Evolutionary conservation across 1,140 invertebrate species (phyloP).

Genomic region (Pantala flavescens): DNA sequence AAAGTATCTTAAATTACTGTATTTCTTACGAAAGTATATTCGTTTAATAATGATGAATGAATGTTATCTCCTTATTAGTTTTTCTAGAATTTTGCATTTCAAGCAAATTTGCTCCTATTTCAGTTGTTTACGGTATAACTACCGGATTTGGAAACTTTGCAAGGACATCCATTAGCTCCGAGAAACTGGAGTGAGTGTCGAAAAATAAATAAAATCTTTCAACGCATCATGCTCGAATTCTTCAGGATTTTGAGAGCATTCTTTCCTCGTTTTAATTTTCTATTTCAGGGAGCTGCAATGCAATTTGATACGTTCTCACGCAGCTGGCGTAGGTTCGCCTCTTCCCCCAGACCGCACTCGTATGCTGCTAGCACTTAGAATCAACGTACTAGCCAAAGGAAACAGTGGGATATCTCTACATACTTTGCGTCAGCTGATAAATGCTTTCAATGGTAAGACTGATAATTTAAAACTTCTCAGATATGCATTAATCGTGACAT

Average conservation of each 20-base stretch:
- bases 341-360: slow-evolving; percentile 49
- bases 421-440: slow-evolving; percentile 51
- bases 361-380: slow-evolving; percentile 58
- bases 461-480: background rate
- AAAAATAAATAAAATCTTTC: background rate
- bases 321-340: slow-evolving; percentile 57
- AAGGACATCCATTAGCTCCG: slow-evolving; percentile 43
- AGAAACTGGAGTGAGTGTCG: slow-evolving; percentile 47
- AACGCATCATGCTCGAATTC: too few species aligned
- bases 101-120: slow-evolving; percentile 23
- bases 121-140: slow-evolving; percentile 62
- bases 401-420: slow-evolving; percentile 56
- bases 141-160: slow-evolving; percentile 73
- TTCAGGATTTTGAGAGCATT: background rate
- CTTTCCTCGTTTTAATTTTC: background rate
- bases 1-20: too few species aligned
- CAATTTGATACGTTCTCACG: slow-evolving; percentile 60
- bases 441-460: slow-evolving; percentile 56
- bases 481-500: too few species aligned
- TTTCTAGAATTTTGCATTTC: background rate
- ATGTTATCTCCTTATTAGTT: background rate
- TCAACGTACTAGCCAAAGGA: slow-evolving; percentile 63
- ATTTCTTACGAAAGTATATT: too few species aligned
- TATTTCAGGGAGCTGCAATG: slow-evolving; percentile 49
- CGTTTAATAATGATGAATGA: background rate